Evolutionary conservation across 1,140 invertebrate genomes (phyloP).

Genomic region (Pseudachorutes palmiensis): DNA sequence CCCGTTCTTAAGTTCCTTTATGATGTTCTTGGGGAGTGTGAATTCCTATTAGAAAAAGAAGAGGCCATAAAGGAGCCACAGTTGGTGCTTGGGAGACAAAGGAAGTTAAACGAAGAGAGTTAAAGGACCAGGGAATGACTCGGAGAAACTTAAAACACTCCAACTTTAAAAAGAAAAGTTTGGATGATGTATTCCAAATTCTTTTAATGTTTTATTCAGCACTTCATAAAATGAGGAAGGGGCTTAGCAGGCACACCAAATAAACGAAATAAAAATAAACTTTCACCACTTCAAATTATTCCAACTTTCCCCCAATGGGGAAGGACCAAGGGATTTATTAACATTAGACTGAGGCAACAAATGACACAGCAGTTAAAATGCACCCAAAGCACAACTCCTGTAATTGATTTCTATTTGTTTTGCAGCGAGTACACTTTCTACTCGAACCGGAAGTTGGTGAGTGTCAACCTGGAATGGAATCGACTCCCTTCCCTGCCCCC

Average conservation of each 20-base stretch:
- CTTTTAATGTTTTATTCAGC: slow-evolving; percentile 34
- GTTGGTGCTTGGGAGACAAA: background rate
- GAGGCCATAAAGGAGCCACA: background rate
- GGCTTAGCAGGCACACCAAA: no score
- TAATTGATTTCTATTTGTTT: no score
- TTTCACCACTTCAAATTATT: no score
- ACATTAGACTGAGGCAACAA: no score
- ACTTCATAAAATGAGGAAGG: slow-evolving; percentile 13
- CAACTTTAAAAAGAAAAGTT: no score
- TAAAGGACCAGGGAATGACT: no score
- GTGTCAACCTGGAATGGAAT: slow-evolving; percentile 80
- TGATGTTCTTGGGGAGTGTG: background rate
- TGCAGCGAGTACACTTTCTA: slow-evolving; percentile 35
- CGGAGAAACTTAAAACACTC: no score
- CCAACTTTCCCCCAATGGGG: no score
- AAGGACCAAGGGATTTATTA: no score
- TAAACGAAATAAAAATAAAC: no score
- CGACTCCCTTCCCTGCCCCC: slow-evolving; percentile 55
- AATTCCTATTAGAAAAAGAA: background rate
- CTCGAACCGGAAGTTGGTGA: slow-evolving; percentile 55
- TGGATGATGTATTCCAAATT: slow-evolving; percentile 26
- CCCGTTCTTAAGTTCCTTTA: background rate
- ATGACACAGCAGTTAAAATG: no score
- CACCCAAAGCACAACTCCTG: no score
- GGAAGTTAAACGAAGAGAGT: slow-evolving; percentile 8